A percentile compares a stretch with the other conserved stretches of the same genome.
These are phyloP conservation scores for Notarius lentiginosus DNA, from an alignment of 2,113 vertebrate species.

Conservation along the genomic window DNA sequence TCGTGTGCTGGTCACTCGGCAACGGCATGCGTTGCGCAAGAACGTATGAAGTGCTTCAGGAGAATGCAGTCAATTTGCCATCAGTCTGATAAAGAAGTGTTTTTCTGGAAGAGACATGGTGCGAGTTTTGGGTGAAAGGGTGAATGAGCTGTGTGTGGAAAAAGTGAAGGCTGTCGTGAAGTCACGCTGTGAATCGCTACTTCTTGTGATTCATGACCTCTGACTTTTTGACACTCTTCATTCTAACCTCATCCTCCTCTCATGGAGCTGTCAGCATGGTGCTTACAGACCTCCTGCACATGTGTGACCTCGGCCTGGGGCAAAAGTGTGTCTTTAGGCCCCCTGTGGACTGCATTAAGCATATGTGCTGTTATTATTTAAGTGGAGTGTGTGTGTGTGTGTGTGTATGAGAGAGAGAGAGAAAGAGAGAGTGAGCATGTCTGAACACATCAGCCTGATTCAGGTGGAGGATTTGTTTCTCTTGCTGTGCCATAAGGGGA, in stretches of 20 bases:
- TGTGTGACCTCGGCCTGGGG: constrained; percentile 40
- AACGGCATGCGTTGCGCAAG: constrained; percentile 40
- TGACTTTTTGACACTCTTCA: constrained; percentile 31
- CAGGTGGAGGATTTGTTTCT: constrained; percentile 32
- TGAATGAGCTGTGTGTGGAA: constrained; percentile 30
- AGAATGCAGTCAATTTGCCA: constrained; percentile 40
- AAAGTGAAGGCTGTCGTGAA: background rate
- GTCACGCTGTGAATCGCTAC: constrained; percentile 55
- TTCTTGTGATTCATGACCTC: constrained; percentile 29
- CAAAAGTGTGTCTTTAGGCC: constrained; percentile 38
- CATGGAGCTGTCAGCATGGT: constrained; percentile 20
- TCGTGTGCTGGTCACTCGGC: constrained; percentile 44
- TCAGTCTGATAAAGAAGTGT: constrained; percentile 41
- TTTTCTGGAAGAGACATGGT: background rate
- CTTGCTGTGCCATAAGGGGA: constrained; percentile 35
- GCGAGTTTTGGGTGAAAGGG: constrained; percentile 56
- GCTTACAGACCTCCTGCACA: constrained; percentile 15
- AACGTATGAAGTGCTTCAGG: background rate
- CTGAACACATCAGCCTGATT: constrained; percentile 38
- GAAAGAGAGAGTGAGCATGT: constrained; percentile 29
- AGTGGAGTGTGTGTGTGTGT: constrained; percentile 32
- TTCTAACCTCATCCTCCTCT: constrained; percentile 19
- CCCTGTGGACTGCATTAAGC: constrained; percentile 40
- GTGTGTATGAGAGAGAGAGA: constrained; percentile 3
- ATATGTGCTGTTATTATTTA: constrained; percentile 40